Base-by-base conservation (phyloP, 1,140 invertebrate species). In the Drosophila lacteicornis region DNA sequence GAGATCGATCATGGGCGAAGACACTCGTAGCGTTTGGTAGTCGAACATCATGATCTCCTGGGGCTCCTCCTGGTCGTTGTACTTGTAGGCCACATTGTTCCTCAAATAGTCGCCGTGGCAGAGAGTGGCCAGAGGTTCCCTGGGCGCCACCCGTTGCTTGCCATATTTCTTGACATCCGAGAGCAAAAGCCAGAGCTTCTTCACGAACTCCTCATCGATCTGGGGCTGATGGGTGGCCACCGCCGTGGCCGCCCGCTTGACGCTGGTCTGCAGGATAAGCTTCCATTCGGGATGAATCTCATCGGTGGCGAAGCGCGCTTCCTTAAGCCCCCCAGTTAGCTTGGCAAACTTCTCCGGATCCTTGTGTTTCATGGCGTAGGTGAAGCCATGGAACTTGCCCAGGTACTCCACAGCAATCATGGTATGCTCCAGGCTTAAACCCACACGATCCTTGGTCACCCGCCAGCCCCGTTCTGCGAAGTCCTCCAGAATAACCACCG, bases 31-130 rank as follows among this genome's bases (percentile, higher is more conserved):
- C 0, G 92, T 93, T 74, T 93, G 92, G 49, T 92, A 91, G 76
- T 93, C 92, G 36, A 93, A 93, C 92, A 92, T 93, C 78, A 92
- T 91, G 5, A 85, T 77, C 4, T 82, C 90, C 33, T 62, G 30
- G 3, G 92, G 92, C 11, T 61, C 47, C 2, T 78, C 85, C 15
- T 51, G 46, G 15, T 66, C 53, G 11, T 67, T 59, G 38, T 91
- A 88, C 47, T 71, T 90, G 45, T 79, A 93, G 5, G 92, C 92
- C 15, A 93, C 76, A 67, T 93, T 93, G 40, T 93, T 93, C n/a
- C 92, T 50, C 36, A 93, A 30, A 71, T 80, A 93, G 30, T 93
- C 92, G 0, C 92, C 92, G 22, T 93, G 92, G 30, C 91, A 92
- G 6, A 93, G 73, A 0, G 75, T 91, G n/a, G 82, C 71, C 7